A percentile compares a stretch with the other conserved stretches of the same genome.
phyloP scores from a whole-genome alignment of 2,888 invertebrate genomes.

The Latrodectus hesperus region DNA sequence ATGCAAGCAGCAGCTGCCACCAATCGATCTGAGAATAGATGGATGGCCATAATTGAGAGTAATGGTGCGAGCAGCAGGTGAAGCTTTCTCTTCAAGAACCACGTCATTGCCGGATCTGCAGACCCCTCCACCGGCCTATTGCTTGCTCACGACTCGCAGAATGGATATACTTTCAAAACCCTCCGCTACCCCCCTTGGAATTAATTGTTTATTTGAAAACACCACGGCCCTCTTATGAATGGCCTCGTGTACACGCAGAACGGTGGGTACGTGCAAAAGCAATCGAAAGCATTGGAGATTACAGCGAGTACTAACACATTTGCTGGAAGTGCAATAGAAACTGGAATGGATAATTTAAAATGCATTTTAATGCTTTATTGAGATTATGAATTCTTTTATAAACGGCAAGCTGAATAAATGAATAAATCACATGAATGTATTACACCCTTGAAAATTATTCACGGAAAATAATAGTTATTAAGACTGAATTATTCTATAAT shows the following conservation, averaged over 20 bases:
- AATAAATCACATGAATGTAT: too few relatives aligned
- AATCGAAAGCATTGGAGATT: not conserved
- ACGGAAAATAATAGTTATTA: too few relatives aligned
- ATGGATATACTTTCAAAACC: constrained; percentile 2
- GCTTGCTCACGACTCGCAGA: constrained; percentile 36
- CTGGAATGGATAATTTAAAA: too few relatives aligned
- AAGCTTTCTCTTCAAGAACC: constrained; percentile 53
- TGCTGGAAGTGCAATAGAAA: too few relatives aligned
- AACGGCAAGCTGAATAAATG: too few relatives aligned
- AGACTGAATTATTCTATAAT: too few relatives aligned
- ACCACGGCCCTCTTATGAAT: not conserved
- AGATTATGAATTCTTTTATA: too few relatives aligned
- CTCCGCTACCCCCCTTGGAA: not conserved
- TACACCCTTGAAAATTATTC: too few relatives aligned
- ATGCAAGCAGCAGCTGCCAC: constrained; percentile 31
- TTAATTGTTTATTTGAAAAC: constrained; percentile 37
- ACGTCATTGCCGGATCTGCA: constrained; percentile 57
- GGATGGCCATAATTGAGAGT: constrained; percentile 68
- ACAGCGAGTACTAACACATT: too few relatives aligned
- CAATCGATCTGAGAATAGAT: constrained; percentile 61
- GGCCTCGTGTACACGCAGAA: not conserved
- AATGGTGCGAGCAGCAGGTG: constrained; percentile 61
- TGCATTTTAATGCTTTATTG: too few relatives aligned
- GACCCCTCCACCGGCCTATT: constrained; percentile 29
- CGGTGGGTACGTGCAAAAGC: not conserved